Base-by-base conservation (phyloP, 2,113 vertebrate genomes). In the Climacteris rufus region DNA sequence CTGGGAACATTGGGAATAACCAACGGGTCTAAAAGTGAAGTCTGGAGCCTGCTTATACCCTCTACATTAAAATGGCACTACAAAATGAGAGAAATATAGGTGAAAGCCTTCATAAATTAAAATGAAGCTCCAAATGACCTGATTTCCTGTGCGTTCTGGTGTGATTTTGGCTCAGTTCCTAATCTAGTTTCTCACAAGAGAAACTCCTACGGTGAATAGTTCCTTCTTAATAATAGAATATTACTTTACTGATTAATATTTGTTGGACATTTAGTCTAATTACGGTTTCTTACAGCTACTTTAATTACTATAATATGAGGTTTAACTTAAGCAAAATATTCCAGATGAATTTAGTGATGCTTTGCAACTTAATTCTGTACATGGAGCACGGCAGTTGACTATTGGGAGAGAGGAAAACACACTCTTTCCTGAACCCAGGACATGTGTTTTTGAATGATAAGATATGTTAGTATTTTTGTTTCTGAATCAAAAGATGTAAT, bases 241-340 rank as follows among this genome's bases (percentile, higher is more conserved):
- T 96, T 96, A 82, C 82, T 93, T 96, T 87, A 22, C 93, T 63
- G 76, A 78, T 90, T 83, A 93, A 92, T 93, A 86, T 97, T 96
- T 96, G 87, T 91, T 94, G 96, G 95, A 95, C 96, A 63, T 53
- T 81, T 82, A 71, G 92, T 86, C 93, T 96, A 87, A 96, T 92
- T 93, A 87, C 0, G n/a, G 82, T 61, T 96, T 96, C 96, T 97
- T 70, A 65, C 89, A 94, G 95, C 90, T 94, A 66, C 91, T 96
- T 97, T 97, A 97, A 97, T 98, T 95, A 93, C 64, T 91, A 76
- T 96, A 96, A 97, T 97, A 85, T n/a, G 89, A 96, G 90, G 72
- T 96, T 93, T 97, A 96, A 91, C 94, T 95, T 86, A 78, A 78
- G 85, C 93, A 94, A 97, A 97, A 78, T 78, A 89, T 97, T 97